Evolutionary conservation across 1,140 invertebrate genomes (phyloP).

Genomic region (Lamellibrachia luymesi): DNA sequence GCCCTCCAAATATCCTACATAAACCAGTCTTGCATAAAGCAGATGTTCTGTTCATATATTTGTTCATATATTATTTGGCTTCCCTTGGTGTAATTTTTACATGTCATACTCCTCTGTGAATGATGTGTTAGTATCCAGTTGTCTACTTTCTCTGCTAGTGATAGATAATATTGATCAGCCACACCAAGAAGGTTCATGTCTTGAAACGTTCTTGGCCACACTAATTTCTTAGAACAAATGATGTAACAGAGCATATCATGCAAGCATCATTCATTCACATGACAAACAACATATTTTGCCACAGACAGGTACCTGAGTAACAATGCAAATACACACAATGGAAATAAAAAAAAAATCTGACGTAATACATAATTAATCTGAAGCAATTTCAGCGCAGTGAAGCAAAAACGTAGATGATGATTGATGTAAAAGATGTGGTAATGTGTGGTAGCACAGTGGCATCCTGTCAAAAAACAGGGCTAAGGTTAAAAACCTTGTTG

Average conservation of each 20-base stretch:
- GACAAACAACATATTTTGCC: not conserved
- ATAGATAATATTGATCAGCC: too few relatives aligned
- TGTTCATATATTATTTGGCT: not conserved
- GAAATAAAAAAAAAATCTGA: not conserved
- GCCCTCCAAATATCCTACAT: not conserved
- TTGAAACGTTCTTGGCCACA: not conserved
- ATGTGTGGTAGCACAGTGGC: not conserved
- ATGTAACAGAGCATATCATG: not conserved
- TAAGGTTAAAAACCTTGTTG: too few relatives aligned
- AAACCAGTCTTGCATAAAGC: not conserved
- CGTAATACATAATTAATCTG: not conserved
- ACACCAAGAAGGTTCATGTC: too few relatives aligned
- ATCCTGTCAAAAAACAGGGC: too few relatives aligned
- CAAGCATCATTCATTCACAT: not conserved
- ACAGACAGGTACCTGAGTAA: not conserved
- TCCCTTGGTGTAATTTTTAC: not conserved
- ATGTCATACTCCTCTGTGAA: not conserved
- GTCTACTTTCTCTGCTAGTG: not conserved
- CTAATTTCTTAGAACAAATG: not conserved
- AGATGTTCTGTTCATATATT: not conserved
- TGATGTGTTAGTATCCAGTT: not conserved
- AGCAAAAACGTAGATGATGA: not conserved
- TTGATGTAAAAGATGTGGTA: not conserved
- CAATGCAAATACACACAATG: not conserved
- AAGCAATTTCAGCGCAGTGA: not conserved